Percentiles rank a stretch among this genome's conserved stretches.
phyloP scores from a whole-genome alignment of 1,140 invertebrate species.

The Papilio glaucus region DNA sequence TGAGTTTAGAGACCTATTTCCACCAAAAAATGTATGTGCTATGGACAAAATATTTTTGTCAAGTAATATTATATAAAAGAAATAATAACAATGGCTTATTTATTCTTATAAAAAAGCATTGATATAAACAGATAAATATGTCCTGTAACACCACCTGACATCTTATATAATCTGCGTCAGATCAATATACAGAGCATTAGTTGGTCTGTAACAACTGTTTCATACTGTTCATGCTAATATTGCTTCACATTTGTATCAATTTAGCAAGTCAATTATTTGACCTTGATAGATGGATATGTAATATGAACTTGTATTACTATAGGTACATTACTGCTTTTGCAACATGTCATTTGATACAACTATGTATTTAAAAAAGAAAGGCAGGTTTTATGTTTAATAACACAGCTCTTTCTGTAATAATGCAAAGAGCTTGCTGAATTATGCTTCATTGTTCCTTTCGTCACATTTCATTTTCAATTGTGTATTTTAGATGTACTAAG shows the following conservation, averaged over 20 bases:
- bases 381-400: too few species aligned
- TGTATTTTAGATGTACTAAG: too few species aligned
- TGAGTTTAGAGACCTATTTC: too few species aligned
- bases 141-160: neutral
- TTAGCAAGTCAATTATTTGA: slow-evolving; percentile 34
- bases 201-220: neutral
- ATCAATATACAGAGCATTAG: neutral
- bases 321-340: neutral
- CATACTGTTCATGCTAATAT: neutral
- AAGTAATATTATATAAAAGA: too few species aligned
- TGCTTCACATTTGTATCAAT: slow-evolving; percentile 38
- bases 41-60: too few species aligned
- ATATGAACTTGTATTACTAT: neutral
- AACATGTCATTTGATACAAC: neutral
- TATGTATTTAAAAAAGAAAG: too few species aligned
- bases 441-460: slow-evolving; percentile 5
- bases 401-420: too few species aligned
- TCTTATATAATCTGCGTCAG: neutral
- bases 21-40: too few species aligned
- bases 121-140: too few species aligned
- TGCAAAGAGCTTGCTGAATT: too few species aligned
- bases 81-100: too few species aligned
- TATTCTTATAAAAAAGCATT: too few species aligned
- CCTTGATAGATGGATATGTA: slow-evolving; percentile 27
- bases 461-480: neutral